Conservation (phyloP, 2,113 vertebrate species). For the Paratilapia polleni region DNA sequence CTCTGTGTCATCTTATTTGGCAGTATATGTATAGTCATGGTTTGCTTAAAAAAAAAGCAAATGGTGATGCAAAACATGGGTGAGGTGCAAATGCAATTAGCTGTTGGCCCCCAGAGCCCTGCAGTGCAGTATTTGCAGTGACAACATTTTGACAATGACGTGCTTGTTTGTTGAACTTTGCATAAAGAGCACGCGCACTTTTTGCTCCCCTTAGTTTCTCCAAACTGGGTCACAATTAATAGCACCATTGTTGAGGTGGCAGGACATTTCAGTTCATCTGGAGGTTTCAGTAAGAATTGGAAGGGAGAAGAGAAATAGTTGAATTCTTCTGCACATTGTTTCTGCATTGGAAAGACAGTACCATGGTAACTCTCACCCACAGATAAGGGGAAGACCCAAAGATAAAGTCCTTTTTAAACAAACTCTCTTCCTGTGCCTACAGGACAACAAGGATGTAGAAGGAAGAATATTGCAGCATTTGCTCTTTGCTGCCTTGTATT, state of each 20-base stretch:
- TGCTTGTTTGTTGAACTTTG: constrained; percentile 58
- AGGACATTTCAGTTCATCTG: constrained; percentile 22
- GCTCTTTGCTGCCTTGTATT: background rate
- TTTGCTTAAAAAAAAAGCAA: constrained; percentile 20
- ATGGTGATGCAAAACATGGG: constrained; percentile 49
- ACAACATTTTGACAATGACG: constrained; percentile 40
- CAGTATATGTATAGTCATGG: background rate
- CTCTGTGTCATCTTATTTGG: background rate
- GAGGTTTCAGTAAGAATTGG: constrained; percentile 1
- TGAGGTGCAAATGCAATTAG: constrained; percentile 50
- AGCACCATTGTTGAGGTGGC: constrained; percentile 28
- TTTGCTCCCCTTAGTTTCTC: constrained; percentile 11
- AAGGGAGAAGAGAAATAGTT: background rate
- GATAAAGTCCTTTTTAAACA: background rate
- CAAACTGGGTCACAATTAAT: constrained; percentile 61
- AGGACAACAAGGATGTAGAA: background rate
- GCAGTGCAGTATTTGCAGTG: background rate
- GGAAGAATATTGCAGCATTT: background rate
- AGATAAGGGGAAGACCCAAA: background rate
- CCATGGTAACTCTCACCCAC: constrained; percentile 4
- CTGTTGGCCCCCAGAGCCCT: background rate
- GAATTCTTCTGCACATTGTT: constrained; percentile 25
- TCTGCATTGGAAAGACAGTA: background rate
- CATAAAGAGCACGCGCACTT: constrained; percentile 33
- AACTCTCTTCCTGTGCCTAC: background rate